phyloP scores from a whole-genome alignment of 2,888 invertebrate species.

The Smittia sp. region DNA sequence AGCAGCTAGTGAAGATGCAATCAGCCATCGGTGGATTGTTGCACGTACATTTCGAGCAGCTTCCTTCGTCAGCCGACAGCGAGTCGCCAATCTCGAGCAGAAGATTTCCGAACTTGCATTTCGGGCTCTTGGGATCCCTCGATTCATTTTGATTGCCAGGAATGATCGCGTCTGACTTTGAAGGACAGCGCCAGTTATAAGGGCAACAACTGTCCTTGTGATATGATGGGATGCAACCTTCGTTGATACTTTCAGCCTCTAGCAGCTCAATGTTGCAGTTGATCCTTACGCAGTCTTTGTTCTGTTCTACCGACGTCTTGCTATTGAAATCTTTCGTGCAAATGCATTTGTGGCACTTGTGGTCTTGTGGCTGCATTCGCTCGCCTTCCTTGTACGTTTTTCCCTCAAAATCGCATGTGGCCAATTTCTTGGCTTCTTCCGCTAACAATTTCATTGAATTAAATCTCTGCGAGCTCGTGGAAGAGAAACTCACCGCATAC shows the following conservation, averaged over 20 bases:
- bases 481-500: constrained; percentile 32
- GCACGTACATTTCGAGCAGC: constrained; percentile 16
- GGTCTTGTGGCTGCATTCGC: constrained; percentile 42
- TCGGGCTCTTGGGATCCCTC: neutral
- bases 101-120: constrained; percentile 55
- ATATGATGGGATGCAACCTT: constrained; percentile 45
- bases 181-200: constrained; percentile 44
- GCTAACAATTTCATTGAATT: neutral
- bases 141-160: neutral
- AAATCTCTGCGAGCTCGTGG: too few relatives aligned
- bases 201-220: constrained; percentile 44
- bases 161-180: constrained; percentile 23
- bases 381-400: constrained; percentile 44
- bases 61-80: constrained; percentile 44
- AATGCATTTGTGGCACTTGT: constrained; percentile 41
- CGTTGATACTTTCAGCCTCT: constrained; percentile 42
- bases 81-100: constrained; percentile 55
- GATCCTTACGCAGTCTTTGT: constrained; percentile 43
- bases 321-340: constrained; percentile 40
- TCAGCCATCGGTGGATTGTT: constrained; percentile 12
- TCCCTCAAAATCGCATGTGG: constrained; percentile 43
- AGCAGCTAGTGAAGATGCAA: constrained; percentile 5
- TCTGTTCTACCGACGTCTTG: constrained; percentile 38
- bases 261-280: constrained; percentile 44
- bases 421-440: constrained; percentile 22